Base-by-base conservation (phyloP, 2,888 invertebrate genomes). In the Trissonchulus sp. region DNA sequence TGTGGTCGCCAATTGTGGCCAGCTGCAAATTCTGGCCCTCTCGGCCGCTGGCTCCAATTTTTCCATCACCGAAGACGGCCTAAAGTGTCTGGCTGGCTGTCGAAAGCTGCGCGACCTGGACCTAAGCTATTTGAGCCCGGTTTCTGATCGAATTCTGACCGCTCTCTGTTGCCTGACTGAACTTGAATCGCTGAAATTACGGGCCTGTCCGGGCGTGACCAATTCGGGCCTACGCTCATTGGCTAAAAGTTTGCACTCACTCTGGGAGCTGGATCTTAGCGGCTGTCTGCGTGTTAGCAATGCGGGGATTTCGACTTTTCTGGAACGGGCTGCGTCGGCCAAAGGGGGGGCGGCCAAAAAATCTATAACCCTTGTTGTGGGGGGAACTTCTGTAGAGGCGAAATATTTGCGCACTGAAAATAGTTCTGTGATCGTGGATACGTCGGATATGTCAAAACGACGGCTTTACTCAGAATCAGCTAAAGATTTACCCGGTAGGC, bases 241-340 rank as follows among this genome's bases (percentile, higher is more conserved):
- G 72, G 62, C 72, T 3, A 28, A 60, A 31, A 15, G 15, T 62
- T 33, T 31, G 18, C 1, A 23, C 23, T 2, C 15, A 2, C 63
- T 75, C 23, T n/a, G 35, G 37, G 75, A 75, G 37, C 28, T 75
- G 35, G 75, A 75, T 30, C 23, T 75, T 15, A 75, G 73, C 65
- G 75, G 73, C 15, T 76, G 76, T 68, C 31, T 76, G 31, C 31
- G 63, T 1, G 35, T 76, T 15, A 75, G 33, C 31, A 75, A 75
- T 60, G 18, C 31, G 23, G 31, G 8, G 8, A 48, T 48, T 48
- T 23, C 8, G 23, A 23, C 48, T 23, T 48, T 48, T 23, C 23
- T 15, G 8, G 48, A 48, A 48, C 48, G 48, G 8, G 8, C 23
- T 8, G 8, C 48, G 8, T 48, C 48, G 8, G 23, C 48, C 23